phyloP scores from a whole-genome alignment of 2,888 invertebrate species.

The Charanyca ferruginea region DNA sequence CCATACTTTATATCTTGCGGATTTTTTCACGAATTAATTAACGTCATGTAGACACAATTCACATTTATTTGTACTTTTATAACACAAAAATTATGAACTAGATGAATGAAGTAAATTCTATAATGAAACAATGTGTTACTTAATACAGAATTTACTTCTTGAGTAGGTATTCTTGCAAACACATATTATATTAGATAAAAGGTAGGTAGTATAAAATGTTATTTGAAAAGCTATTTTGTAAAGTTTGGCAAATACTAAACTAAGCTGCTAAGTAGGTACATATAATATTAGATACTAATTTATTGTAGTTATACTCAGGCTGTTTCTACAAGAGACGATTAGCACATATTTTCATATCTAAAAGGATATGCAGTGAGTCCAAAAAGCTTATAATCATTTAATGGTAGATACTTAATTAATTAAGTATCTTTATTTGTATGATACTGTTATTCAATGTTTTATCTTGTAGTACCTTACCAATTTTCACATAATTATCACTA shows the following conservation, averaged over 20 bases:
- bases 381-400: not conserved
- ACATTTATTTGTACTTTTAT: not conserved
- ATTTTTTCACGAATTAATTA: conserved; percentile 6
- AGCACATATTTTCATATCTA: not conserved
- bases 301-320: not conserved
- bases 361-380: not conserved
- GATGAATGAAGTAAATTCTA: too few relatives aligned
- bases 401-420: too few relatives aligned
- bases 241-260: not conserved
- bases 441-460: not conserved
- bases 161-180: not conserved
- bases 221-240: not conserved
- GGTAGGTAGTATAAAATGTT: not conserved
- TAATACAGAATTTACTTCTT: conserved; percentile 13
- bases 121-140: too few relatives aligned
- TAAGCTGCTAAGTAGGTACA: not conserved
- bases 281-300: not conserved
- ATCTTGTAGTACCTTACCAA: not conserved
- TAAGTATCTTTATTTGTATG: too few relatives aligned
- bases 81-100: not conserved
- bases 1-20: not conserved
- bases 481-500: too few relatives aligned
- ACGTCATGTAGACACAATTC: conserved; percentile 5
- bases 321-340: not conserved
- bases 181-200: conserved; percentile 14